A percentile compares a stretch with the other conserved stretches of the same genome.
Evolutionary conservation across 2,113 vertebrate genomes (phyloP).

Genomic region (Toxostoma redivivum): DNA sequence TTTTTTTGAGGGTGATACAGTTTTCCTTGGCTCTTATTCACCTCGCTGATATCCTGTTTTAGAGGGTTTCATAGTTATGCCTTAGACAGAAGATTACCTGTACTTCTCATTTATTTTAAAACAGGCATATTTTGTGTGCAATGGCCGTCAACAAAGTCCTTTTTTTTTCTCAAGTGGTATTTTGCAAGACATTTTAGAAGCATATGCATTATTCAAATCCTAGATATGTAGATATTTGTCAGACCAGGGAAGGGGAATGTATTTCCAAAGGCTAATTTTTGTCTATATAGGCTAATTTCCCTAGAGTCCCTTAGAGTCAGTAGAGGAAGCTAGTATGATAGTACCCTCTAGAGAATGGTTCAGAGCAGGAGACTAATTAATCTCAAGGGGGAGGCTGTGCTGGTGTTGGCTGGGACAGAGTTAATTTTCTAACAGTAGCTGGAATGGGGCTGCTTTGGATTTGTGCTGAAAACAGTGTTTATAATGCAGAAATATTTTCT

Average conservation of each 20-base stretch:
- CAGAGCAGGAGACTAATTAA: conserved; percentile 37
- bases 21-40: neutral
- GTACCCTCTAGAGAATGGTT: neutral
- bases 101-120: neutral
- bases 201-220: neutral
- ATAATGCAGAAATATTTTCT: neutral
- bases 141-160: neutral
- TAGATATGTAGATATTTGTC: conserved; percentile 39
- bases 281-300: conserved; percentile 53
- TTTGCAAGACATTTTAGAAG: neutral
- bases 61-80: neutral
- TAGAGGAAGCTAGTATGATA: neutral
- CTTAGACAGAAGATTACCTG: neutral
- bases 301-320: neutral
- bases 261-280: conserved; percentile 60
- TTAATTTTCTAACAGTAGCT: neutral
- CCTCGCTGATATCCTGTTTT: neutral
- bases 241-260: neutral
- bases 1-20: too few species aligned
- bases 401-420: neutral
- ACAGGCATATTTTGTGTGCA: neutral
- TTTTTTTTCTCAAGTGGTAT: neutral
- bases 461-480: neutral
- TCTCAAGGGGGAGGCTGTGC: neutral
- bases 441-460: neutral